Conservation (phyloP, 2,113 vertebrate genomes). For the Sinocyclocheilus rhinocerous region DNA sequence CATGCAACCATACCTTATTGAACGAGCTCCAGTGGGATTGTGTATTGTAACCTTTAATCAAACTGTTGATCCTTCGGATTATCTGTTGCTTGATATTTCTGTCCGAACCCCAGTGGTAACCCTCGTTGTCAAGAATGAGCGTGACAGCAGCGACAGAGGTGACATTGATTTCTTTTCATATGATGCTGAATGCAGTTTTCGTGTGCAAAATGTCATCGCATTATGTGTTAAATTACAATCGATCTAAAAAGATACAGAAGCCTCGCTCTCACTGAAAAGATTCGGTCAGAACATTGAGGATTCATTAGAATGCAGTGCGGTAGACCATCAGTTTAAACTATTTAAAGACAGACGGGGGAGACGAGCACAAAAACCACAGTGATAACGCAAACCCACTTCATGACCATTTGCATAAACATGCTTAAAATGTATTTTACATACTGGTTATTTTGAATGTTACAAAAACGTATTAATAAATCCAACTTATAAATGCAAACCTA, state of each 20-base stretch:
- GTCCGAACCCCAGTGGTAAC: background rate
- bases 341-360: slow-evolving; percentile 49
- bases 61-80: slow-evolving; percentile 29
- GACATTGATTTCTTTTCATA: slow-evolving; percentile 25
- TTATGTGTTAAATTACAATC: slow-evolving; percentile 1
- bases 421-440: background rate
- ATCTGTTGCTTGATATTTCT: slow-evolving; percentile 33
- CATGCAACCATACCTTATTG: slow-evolving; percentile 29
- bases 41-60: background rate
- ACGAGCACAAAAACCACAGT: background rate
- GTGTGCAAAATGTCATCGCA: background rate
- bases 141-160: slow-evolving; percentile 19
- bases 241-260: background rate
- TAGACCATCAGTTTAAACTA: slow-evolving; percentile 27
- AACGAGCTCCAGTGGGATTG: slow-evolving; percentile 15
- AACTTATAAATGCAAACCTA: background rate
- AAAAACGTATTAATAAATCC: background rate
- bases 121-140: slow-evolving; percentile 13
- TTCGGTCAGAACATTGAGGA: slow-evolving; percentile 13
- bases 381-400: background rate
- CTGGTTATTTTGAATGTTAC: rapidly evolving
- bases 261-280: background rate
- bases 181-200: slow-evolving; percentile 20
- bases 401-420: background rate
- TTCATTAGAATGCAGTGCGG: slow-evolving; percentile 57